A percentile compares a stretch with the other conserved stretches of the same genome.
Conservation (phyloP, 2,113 vertebrate species). For the Hyla sarda region DNA sequence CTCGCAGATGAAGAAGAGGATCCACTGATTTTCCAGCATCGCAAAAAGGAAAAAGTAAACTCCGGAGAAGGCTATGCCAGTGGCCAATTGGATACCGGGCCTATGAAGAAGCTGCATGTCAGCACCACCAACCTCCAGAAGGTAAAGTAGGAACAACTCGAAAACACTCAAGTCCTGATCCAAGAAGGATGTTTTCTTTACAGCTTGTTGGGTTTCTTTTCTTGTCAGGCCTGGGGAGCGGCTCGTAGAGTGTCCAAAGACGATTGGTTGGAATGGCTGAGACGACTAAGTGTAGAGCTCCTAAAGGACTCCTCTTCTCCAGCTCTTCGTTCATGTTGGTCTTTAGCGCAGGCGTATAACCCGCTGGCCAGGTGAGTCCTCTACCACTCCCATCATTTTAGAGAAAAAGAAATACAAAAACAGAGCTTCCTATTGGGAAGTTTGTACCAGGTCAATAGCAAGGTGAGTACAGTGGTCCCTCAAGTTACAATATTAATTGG, state of each 20-base stretch:
- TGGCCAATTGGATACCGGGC: conserved; percentile 90
- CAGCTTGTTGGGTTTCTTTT: neutral
- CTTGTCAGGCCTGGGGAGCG: conserved; percentile 92
- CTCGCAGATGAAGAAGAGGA: conserved; percentile 97
- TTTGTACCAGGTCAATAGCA: no score
- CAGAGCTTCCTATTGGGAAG: no score
- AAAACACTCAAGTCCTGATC: no score
- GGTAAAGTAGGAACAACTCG: conserved; percentile 68
- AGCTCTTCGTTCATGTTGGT: conserved; percentile 95
- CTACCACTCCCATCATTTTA: no score
- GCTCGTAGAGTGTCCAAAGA: conserved; percentile 98
- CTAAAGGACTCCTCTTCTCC: conserved; percentile 97
- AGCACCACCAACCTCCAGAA: conserved; percentile 98
- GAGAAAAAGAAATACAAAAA: no score
- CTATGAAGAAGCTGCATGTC: conserved; percentile 97
- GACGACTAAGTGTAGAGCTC: conserved; percentile 91
- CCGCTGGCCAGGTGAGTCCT: conserved; percentile 90
- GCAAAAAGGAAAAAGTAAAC: conserved; percentile 84
- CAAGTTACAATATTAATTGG: no score
- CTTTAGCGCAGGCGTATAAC: conserved; percentile 96
- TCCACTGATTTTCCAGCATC: conserved; percentile 92
- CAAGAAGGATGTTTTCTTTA: neutral
- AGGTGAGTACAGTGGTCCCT: no score
- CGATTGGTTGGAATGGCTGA: conserved; percentile 97
- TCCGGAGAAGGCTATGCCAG: conserved; percentile 86